Evolutionary conservation across 53 echinoderm and acorn worm genomes (phyloP).

Genomic region (Antedon mediterranea): DNA sequence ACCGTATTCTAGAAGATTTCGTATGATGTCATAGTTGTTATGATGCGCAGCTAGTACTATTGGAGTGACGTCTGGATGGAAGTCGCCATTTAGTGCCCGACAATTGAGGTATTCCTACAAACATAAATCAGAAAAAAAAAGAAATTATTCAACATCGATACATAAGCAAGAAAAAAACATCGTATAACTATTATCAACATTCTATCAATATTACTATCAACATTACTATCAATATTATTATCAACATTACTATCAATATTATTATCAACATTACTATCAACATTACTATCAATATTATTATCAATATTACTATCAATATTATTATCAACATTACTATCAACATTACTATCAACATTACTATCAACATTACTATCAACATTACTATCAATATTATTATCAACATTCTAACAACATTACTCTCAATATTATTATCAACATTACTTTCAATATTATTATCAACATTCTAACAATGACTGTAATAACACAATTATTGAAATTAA

Average conservation of each 20-base stretch:
- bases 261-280: neutral
- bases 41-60: conserved; percentile 94
- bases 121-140: neutral
- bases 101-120: conserved; percentile 82
- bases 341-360: neutral
- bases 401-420: neutral
- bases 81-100: conserved; percentile 89
- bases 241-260: no score
- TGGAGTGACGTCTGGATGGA: conserved; percentile 98
- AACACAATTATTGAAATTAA: no score
- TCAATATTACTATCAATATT: neutral
- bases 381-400: neutral
- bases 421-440: neutral
- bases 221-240: no score
- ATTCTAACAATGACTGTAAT: no score
- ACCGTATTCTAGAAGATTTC: conserved; percentile 89
- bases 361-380: neutral
- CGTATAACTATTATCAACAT: no score
- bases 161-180: neutral
- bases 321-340: neutral
- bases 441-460: no score
- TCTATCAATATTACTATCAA: no score
- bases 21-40: conserved; percentile 99
- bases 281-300: neutral
- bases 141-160: no score